These are phyloP conservation scores for Nematolebias whitei DNA, from an alignment of 2,113 vertebrate genomes.

Conservation along the genomic window DNA sequence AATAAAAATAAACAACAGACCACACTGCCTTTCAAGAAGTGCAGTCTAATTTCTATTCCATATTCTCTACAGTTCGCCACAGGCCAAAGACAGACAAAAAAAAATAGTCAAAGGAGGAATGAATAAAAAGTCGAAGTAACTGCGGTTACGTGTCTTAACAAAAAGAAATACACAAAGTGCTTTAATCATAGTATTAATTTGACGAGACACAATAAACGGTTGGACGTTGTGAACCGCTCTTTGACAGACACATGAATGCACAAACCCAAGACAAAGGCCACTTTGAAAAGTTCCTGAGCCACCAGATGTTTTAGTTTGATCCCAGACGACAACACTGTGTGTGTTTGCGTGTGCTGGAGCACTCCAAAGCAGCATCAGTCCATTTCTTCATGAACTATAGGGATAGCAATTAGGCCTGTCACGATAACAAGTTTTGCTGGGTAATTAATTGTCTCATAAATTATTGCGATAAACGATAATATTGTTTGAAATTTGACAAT, in stretches of 20 bases:
- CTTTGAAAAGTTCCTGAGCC: constrained; percentile 74
- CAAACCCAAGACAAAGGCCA: constrained; percentile 71
- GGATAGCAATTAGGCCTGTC: constrained; percentile 15
- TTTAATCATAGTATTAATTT: constrained; percentile 75
- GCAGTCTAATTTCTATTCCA: constrained; percentile 14
- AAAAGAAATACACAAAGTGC: constrained; percentile 34
- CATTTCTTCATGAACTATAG: constrained; percentile 14
- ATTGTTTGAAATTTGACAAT: no score
- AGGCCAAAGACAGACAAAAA: constrained; percentile 7
- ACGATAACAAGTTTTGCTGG: no score
- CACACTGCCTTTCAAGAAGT: constrained; percentile 28
- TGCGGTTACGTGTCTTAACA: constrained; percentile 30
- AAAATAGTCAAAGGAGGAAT: constrained; percentile 8
- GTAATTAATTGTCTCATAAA: no score
- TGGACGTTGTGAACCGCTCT: constrained; percentile 38
- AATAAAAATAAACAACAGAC: constrained; percentile 48
- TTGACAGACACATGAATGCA: constrained; percentile 47
- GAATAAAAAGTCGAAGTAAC: background rate
- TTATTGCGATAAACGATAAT: no score
- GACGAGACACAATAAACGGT: constrained; percentile 70
- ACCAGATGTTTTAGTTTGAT: constrained; percentile 77
- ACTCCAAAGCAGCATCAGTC: constrained; percentile 28
- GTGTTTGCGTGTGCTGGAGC: background rate
- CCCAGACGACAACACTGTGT: constrained; percentile 70
- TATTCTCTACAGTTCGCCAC: constrained; percentile 12